These are phyloP conservation scores for Volucella inanis DNA, from an alignment of 2,888 invertebrate genomes.

Conservation along the genomic window DNA sequence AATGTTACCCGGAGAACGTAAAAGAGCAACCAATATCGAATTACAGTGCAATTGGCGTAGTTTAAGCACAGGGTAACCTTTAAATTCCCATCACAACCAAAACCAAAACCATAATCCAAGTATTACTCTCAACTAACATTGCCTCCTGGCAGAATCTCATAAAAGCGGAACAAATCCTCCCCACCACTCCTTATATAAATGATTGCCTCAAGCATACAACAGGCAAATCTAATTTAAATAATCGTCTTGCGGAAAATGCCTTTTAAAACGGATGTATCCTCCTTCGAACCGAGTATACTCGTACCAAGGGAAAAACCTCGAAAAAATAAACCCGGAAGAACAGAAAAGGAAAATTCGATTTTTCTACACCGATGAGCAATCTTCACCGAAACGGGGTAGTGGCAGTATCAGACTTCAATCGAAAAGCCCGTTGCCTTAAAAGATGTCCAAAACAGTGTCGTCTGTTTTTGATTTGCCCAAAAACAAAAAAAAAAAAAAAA, in stretches of 20 bases:
- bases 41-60: too few relatives aligned
- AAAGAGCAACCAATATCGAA: too few relatives aligned
- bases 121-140: conserved; percentile 57
- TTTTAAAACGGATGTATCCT: conserved; percentile 59
- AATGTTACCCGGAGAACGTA: too few relatives aligned
- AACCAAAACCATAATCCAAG: conserved; percentile 40
- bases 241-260: conserved; percentile 71
- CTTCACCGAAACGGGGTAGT: conserved; percentile 56
- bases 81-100: conserved; percentile 12
- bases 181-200: neutral
- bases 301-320: neutral
- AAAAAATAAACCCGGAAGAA: neutral
- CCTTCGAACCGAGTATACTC: neutral
- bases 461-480: conserved; percentile 83
- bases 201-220: conserved; percentile 10
- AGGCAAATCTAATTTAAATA: conserved; percentile 70
- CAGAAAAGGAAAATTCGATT: conserved; percentile 65
- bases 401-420: conserved; percentile 72
- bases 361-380: conserved; percentile 70
- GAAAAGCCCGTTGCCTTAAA: conserved; percentile 67
- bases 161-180: conserved; percentile 17
- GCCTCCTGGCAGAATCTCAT: conserved; percentile 55
- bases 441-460: conserved; percentile 82
- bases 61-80: neutral
- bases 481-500: conserved; percentile 17